Base-by-base conservation (phyloP, 2,888 invertebrate genomes). In the Arctia plantaginis region DNA sequence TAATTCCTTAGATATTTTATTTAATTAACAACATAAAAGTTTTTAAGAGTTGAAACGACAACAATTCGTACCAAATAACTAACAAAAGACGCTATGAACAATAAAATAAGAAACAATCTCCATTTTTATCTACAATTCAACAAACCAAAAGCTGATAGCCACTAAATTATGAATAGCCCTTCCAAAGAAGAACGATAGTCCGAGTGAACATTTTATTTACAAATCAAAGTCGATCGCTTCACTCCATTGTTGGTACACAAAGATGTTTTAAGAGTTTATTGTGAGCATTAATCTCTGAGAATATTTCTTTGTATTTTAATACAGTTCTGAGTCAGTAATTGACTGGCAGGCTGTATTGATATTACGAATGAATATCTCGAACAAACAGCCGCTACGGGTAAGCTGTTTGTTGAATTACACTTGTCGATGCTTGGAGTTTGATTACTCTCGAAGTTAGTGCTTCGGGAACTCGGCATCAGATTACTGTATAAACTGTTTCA, bases 301-400 rank as follows among this genome's bases (percentile, higher is more conserved):
- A 71, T 78, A 82, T 82, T 82, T 72, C 68, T 71, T 75, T 74
- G 71, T 84, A 75, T 73, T 84, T 84, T 74, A 82, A 76, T 77
- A 82, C 66, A 80, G 76, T 76, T 78, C 66, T 27, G 66, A 67
- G 66, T 64, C 72, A n/a, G 51, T 82, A 75, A 76, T 74, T 74
- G 73, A 68, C 75, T 80, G 71, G 71, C 68, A 72, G 62, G n/a
- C 35, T 71, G 62, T 74, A 68, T 75, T 80, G 72, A 71, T 77
- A 73, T 69, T 69, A 69, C 39, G 62, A 77, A 79, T 82, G 71
- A 76, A 76, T 74, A 69, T 73, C 27, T 47, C 30, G 12, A 76
- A 69, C 55, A 77, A 77, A 73, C 72, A 67, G 72, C 51, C 12
- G 30, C 64, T 69, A 15, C 41, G 30, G 30, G 55, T 23, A 76